A percentile compares a stretch with the other conserved stretches of the same genome.
Conservation (phyloP, 2,797 vertebrate species). For the Gouania willdenowi region DNA sequence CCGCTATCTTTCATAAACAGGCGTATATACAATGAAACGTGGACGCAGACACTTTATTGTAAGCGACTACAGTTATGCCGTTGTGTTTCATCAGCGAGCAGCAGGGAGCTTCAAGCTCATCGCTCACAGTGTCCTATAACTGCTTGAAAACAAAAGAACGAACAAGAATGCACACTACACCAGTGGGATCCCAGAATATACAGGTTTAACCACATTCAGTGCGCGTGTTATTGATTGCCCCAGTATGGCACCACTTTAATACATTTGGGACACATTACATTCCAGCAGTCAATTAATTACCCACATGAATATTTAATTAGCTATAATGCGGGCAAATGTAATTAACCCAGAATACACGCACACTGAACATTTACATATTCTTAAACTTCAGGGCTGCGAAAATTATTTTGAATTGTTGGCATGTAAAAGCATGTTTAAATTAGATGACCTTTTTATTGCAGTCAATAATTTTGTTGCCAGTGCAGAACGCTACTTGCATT, state of each 20-base stretch:
- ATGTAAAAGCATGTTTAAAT: not conserved
- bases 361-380: conserved; percentile 11
- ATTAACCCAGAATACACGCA: conserved; percentile 24
- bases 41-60: not conserved
- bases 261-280: conserved; percentile 19
- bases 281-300: conserved; percentile 42
- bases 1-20: no score
- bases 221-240: conserved; percentile 42
- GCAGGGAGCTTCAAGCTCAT: conserved; percentile 40
- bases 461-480: no score
- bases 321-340: conserved; percentile 17
- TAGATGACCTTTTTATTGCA: no score
- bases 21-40: no score
- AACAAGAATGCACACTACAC: conserved; percentile 2
- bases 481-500: no score
- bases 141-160: conserved; percentile 38
- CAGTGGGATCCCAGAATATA: conserved; percentile 12
- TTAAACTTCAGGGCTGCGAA: not conserved
- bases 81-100: conserved; percentile 38
- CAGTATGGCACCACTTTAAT: conserved; percentile 40
- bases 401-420: not conserved
- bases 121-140: conserved; percentile 54
- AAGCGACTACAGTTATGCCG: conserved; percentile 10
- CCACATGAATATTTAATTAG: conserved; percentile 38
- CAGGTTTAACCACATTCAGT: conserved; percentile 29